These are phyloP conservation scores for Oplegnathus fasciatus DNA, from an alignment of 2,113 vertebrate species.

Conservation along the genomic window DNA sequence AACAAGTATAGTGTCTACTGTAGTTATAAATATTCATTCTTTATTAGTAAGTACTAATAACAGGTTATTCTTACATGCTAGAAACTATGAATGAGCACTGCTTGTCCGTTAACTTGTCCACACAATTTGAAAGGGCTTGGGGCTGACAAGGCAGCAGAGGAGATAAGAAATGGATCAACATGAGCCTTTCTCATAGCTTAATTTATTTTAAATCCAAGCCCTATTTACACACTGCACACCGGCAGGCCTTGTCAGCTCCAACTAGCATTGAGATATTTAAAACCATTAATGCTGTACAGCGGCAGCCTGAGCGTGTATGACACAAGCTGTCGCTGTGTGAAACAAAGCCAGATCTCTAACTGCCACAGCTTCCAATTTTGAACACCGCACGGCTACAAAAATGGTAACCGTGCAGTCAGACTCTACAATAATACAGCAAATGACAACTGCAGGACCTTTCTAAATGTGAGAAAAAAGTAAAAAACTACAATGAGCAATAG, in stretches of 20 bases:
- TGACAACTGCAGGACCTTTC: not conserved
- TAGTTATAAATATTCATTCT: constrained; percentile 41
- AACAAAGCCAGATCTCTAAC: constrained; percentile 60
- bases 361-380: constrained; percentile 59
- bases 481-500: not conserved
- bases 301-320: constrained; percentile 61
- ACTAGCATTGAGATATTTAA: constrained; percentile 79
- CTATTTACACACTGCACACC: constrained; percentile 78
- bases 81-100: constrained; percentile 48
- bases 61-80: constrained; percentile 42
- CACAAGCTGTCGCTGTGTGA: constrained; percentile 70
- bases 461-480: not conserved
- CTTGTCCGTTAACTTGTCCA: constrained; percentile 64
- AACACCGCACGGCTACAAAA: constrained; percentile 32
- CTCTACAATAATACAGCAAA: not conserved
- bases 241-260: constrained; percentile 73
- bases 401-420: not conserved
- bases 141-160: constrained; percentile 79
- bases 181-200: constrained; percentile 83
- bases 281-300: constrained; percentile 73
- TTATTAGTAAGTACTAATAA: constrained; percentile 44
- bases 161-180: constrained; percentile 85
- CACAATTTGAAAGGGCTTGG: constrained; percentile 71
- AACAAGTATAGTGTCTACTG: constrained; percentile 22
- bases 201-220: constrained; percentile 84